Conservation (phyloP, 2,113 vertebrate species). For the Sturnira hondurensis region DNA sequence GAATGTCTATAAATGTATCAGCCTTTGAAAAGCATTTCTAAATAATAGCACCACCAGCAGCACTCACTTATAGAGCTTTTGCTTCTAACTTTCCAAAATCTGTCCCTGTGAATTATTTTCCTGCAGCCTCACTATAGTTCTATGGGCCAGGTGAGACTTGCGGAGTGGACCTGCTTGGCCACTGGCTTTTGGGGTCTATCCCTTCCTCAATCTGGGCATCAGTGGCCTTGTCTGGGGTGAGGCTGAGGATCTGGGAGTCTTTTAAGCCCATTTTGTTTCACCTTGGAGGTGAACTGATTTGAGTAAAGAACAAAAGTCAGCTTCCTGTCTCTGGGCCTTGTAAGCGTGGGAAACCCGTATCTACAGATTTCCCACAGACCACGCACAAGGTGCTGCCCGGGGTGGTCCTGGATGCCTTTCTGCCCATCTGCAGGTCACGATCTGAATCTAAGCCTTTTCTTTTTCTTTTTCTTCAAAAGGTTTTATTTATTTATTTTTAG, state of each 20-base stretch:
- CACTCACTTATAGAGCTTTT: neutral
- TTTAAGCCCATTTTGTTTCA: neutral
- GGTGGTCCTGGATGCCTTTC: neutral
- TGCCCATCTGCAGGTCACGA: neutral
- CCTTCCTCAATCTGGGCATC: neutral
- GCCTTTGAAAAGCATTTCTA: neutral
- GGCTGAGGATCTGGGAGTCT: neutral
- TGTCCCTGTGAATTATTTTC: neutral
- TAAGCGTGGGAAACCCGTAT: neutral
- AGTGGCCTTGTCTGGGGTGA: neutral
- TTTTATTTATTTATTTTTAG: too few species aligned
- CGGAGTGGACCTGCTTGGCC: neutral
- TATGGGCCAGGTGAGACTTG: neutral
- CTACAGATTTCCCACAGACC: neutral
- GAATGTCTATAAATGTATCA: neutral
- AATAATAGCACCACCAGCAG: neutral
- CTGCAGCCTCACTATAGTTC: neutral
- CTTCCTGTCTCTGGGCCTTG: neutral
- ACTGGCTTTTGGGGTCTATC: neutral
- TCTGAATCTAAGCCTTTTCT: neutral
- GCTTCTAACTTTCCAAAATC: neutral
- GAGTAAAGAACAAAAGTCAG: neutral
- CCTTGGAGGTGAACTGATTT: neutral
- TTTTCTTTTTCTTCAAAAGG: too few species aligned
- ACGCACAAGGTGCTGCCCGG: neutral